phyloP scores from a whole-genome alignment of 2,113 vertebrate species.

The Antechinus stuartii region DNA sequence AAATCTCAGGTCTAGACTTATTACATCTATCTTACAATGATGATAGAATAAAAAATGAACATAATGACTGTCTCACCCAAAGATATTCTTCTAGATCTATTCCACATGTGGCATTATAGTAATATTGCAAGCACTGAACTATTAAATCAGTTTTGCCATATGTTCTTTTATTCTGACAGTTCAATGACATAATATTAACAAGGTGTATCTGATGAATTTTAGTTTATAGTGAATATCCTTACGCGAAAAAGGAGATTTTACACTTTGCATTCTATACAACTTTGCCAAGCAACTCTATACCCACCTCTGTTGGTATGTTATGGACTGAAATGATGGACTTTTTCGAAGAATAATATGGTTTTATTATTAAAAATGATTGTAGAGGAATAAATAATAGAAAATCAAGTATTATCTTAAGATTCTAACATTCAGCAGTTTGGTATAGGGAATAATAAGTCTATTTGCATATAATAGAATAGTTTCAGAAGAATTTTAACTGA shows the following conservation, averaged over 20 bases:
- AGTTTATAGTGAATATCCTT: constrained; percentile 46
- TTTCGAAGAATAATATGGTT: constrained; percentile 9
- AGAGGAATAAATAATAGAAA: background rate
- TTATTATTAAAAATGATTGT: constrained; percentile 43
- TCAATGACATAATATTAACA: constrained; percentile 61
- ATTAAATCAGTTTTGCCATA: constrained; percentile 71
- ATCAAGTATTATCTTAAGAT: constrained; percentile 12
- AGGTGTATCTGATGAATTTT: constrained; percentile 62
- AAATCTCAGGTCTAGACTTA: constrained; percentile 12
- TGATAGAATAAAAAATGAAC: constrained; percentile 56
- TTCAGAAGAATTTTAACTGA: no score
- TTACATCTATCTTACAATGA: constrained; percentile 40
- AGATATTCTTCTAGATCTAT: constrained; percentile 46
- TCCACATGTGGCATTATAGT: constrained; percentile 20
- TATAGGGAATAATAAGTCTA: constrained; percentile 12
- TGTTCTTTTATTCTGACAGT: constrained; percentile 61
- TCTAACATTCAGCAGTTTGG: background rate
- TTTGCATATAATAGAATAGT: background rate
- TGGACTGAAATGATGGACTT: constrained; percentile 20
- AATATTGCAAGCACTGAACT: constrained; percentile 61
- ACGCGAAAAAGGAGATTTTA: background rate
- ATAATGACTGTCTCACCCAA: background rate
- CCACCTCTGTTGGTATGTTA: background rate
- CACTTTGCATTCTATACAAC: background rate
- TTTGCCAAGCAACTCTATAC: background rate